phyloP scores from a whole-genome alignment of 2,113 vertebrate species.

The Oxyura jamaicensis region DNA sequence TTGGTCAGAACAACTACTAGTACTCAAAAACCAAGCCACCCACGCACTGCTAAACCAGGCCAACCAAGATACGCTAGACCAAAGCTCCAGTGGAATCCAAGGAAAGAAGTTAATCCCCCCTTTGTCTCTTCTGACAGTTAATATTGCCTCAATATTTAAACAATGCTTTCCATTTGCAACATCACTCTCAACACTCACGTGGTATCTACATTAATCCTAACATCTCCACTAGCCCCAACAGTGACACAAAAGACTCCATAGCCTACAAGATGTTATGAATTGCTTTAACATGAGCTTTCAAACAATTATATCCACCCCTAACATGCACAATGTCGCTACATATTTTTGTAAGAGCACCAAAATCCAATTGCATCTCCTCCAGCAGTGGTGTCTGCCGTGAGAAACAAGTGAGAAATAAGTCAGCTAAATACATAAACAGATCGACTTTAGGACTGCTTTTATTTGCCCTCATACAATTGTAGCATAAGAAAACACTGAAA shows the following conservation, averaged over 20 bases:
- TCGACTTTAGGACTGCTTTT: not conserved
- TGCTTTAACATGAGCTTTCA: not conserved
- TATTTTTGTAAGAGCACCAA: not conserved
- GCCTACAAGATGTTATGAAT: not conserved
- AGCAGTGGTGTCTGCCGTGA: not conserved
- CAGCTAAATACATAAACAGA: not conserved
- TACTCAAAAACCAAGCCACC: not conserved
- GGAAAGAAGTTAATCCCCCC: not conserved
- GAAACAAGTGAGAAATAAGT: not conserved
- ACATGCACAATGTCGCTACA: not conserved
- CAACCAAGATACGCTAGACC: not conserved
- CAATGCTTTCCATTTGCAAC: not conserved
- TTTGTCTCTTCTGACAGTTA: not conserved
- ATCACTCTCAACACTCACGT: not conserved
- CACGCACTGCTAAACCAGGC: not conserved
- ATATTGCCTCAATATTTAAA: not conserved
- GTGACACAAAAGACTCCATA: not conserved
- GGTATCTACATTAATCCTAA: not conserved
- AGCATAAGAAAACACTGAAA: not conserved
- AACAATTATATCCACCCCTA: not conserved
- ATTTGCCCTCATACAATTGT: not conserved
- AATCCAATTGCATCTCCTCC: not conserved
- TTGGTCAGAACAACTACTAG: not conserved
- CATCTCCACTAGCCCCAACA: not conserved
- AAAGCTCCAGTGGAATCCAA: not conserved